Evolutionary conservation across 2,888 invertebrate genomes (phyloP).

Genomic region (Cylindroiulus punctatus): DNA sequence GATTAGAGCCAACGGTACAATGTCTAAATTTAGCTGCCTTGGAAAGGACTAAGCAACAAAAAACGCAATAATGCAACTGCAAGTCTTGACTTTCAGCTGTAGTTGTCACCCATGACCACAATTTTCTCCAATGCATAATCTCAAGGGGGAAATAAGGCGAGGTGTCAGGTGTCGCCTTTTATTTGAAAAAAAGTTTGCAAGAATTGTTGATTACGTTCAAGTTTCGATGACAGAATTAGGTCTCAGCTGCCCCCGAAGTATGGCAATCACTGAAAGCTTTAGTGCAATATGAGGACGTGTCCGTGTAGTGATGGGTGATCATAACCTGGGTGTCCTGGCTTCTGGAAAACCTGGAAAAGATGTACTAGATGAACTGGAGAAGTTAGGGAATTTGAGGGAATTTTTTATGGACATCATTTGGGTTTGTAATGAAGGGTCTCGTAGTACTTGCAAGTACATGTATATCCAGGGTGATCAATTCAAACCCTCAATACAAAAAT

Average conservation of each 20-base stretch:
- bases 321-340: too few species aligned
- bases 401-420: too few species aligned
- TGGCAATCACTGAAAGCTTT: neutral
- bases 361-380: too few species aligned
- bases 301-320: neutral
- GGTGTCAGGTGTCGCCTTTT: neutral
- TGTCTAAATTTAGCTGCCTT: neutral
- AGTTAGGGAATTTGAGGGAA: too few species aligned
- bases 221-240: neutral
- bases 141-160: neutral
- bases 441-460: too few species aligned
- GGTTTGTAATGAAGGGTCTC: too few species aligned
- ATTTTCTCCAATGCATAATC: neutral
- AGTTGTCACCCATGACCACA: neutral
- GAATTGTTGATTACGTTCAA: too few species aligned
- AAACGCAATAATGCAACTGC: neutral
- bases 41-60: neutral
- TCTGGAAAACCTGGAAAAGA: too few species aligned
- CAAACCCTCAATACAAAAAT: too few species aligned
- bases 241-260: neutral
- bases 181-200: too few species aligned
- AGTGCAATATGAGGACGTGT: neutral
- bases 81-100: neutral
- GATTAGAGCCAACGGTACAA: neutral
- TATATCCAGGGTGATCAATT: too few species aligned